Conservation (phyloP, 2,797 vertebrate species). For the Acipenser transmontanus region DNA sequence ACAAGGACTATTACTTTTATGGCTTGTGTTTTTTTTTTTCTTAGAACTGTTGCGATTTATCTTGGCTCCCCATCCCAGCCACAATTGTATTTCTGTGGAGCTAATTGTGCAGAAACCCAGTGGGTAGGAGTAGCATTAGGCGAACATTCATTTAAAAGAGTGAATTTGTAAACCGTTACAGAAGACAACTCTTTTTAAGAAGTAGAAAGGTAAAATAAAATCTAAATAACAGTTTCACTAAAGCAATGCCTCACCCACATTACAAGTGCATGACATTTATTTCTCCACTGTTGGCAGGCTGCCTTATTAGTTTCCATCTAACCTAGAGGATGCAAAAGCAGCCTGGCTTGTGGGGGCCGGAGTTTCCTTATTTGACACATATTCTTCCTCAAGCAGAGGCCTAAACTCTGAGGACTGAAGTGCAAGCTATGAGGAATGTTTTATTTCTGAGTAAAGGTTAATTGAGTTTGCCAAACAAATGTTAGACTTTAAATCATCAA, state of each 20-base stretch:
- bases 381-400: constrained; percentile 12
- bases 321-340: constrained; percentile 37
- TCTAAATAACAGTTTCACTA: constrained; percentile 9
- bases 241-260: constrained; percentile 19
- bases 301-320: constrained; percentile 22
- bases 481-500: constrained; percentile 18
- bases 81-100: constrained; percentile 40
- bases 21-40: constrained; percentile 33
- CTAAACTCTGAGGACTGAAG: constrained; percentile 6
- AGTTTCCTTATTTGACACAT: constrained; percentile 13
- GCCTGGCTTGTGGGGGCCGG: constrained; percentile 19
- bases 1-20: constrained; percentile 45
- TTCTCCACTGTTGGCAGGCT: constrained; percentile 21
- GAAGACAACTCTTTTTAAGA: constrained; percentile 11
- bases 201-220: neutral
- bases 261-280: constrained; percentile 18
- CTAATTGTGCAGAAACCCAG: constrained; percentile 52
- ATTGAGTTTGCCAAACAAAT: constrained; percentile 20
- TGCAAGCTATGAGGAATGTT: neutral
- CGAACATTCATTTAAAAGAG: constrained; percentile 23
- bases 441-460: constrained; percentile 21
- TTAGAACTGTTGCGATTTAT: constrained; percentile 46
- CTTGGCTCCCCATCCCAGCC: constrained; percentile 43
- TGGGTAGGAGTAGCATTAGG: constrained; percentile 33
- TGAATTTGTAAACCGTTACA: constrained; percentile 22